Evolutionary conservation across 2,797 vertebrate genomes (phyloP).

Genomic region (Harpagifer antarcticus): DNA sequence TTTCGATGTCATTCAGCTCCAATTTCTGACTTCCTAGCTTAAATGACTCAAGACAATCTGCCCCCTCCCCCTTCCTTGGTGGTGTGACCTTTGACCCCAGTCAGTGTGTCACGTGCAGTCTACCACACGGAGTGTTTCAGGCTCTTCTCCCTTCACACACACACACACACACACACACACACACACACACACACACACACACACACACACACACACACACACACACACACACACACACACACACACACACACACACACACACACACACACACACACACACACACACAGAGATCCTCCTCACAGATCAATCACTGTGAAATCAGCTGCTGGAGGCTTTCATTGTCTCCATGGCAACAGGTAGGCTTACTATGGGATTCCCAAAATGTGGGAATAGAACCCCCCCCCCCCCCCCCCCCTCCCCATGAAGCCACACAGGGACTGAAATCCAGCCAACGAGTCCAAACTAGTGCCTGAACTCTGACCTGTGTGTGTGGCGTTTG

Average conservation of each 20-base stretch:
- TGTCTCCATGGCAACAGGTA: conserved; percentile 14
- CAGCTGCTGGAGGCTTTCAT: conserved; percentile 31
- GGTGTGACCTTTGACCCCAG: conserved; percentile 22
- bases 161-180: too few relatives aligned
- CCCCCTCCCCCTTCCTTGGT: neutral
- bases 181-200: too few relatives aligned
- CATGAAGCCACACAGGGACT: neutral
- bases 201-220: too few relatives aligned
- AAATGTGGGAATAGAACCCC: neutral
- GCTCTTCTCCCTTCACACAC: neutral
- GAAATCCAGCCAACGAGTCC: neutral
- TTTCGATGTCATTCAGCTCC: too few relatives aligned
- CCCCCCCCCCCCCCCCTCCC: neutral
- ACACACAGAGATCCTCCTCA: neutral
- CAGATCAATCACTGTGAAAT: conserved; percentile 39
- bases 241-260: too few relatives aligned
- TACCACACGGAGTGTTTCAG: neutral
- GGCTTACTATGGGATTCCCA: conserved; percentile 15
- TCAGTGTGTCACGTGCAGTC: neutral
- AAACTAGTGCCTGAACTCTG: conserved; percentile 16
- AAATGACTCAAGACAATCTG: neutral
- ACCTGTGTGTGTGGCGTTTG: neutral
- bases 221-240: too few relatives aligned
- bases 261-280: neutral
- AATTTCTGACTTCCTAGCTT: too few relatives aligned